Evolutionary conservation across 30 jellyfish, hydroid and myxozoan genomes (phyloP).

Genomic region (Pelagia noctiluca): DNA sequence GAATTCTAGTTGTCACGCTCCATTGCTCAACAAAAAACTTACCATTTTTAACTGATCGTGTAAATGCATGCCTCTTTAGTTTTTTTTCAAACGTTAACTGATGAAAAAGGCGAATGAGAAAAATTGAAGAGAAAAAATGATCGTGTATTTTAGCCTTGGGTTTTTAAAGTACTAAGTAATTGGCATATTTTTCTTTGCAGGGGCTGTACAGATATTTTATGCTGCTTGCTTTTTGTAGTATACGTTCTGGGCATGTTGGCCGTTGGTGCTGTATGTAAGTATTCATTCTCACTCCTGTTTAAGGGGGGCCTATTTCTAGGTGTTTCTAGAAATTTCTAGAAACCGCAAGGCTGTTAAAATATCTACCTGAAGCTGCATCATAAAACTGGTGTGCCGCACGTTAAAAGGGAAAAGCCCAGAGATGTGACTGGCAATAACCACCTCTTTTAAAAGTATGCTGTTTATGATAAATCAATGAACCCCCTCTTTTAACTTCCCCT

Average conservation of each 20-base stretch:
- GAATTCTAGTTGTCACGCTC: no score
- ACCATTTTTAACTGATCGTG: not conserved
- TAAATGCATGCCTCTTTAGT: not conserved
- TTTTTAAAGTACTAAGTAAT: not conserved
- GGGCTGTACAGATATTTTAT: conserved; percentile 70
- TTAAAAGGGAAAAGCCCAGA: not conserved
- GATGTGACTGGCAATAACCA: not conserved
- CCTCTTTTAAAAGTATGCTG: no score
- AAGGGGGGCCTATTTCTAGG: not conserved
- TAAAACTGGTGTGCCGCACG: not conserved
- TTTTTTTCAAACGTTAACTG: not conserved
- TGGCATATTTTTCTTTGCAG: conserved; percentile 19
- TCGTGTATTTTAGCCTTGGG: not conserved
- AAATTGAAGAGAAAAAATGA: not conserved
- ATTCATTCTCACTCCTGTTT: not conserved
- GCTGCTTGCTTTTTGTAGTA: conserved; percentile 54
- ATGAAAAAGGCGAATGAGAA: not conserved
- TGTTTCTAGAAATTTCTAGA: not conserved
- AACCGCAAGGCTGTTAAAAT: not conserved
- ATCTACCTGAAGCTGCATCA: not conserved
- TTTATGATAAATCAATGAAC: no score
- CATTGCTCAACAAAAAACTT: no score
- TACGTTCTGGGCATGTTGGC: conserved; percentile 69
- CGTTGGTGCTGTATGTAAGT: conserved; percentile 67
- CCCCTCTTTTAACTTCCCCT: no score